Evolutionary conservation across 23 tunicate species (phyloP).

Genomic region (Trididemnum miniatum): DNA sequence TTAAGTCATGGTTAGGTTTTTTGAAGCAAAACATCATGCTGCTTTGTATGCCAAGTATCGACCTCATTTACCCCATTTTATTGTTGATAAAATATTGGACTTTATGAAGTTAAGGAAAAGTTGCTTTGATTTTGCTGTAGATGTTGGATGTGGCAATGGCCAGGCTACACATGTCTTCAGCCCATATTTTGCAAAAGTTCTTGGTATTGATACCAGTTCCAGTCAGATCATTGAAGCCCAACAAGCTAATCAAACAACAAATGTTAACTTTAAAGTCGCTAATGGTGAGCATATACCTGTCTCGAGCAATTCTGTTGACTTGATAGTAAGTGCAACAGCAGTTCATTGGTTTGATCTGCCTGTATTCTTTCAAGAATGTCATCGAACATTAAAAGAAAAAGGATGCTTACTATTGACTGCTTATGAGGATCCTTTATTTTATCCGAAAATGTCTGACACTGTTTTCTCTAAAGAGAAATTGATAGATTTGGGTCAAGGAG

Average conservation of each 20-base stretch:
- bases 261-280: constrained; percentile 33
- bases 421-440: constrained; percentile 14
- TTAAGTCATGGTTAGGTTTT: constrained; percentile 8
- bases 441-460: background rate
- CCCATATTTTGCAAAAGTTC: background rate
- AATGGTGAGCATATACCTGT: constrained; percentile 37
- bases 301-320: constrained; percentile 42
- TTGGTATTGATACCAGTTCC: constrained; percentile 40
- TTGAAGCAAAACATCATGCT: constrained; percentile 21
- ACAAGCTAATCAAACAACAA: background rate
- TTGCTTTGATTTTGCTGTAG: constrained; percentile 1
- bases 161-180: constrained; percentile 34
- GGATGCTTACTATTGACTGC: constrained; percentile 47
- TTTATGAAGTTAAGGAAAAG: constrained; percentile 12
- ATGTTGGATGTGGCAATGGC: constrained; percentile 67
- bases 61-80: constrained; percentile 7
- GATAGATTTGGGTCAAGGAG: background rate
- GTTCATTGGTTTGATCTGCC: constrained; percentile 65
- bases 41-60: constrained; percentile 33
- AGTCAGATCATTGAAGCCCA: constrained; percentile 51
- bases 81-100: background rate
- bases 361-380: constrained; percentile 43
- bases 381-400: constrained; percentile 41
- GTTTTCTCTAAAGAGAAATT: background rate
- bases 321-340: constrained; percentile 45